Conservation (phyloP, 1,140 invertebrate genomes). For the Gonatopus flavifemur region DNA sequence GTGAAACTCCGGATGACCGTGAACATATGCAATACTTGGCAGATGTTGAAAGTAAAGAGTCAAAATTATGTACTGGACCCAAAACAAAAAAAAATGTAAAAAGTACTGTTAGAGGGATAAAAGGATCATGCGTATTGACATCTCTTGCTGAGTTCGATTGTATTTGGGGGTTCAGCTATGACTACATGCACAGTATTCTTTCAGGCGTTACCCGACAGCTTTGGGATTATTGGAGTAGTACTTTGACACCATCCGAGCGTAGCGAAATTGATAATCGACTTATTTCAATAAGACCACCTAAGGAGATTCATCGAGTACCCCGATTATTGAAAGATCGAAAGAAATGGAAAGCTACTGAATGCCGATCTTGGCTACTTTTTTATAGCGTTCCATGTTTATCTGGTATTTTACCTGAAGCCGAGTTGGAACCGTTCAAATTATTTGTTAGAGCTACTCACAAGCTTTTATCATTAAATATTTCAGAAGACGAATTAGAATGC, state of each 20-base stretch:
- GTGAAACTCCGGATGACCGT: not conserved
- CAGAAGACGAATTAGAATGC: slow-evolving; percentile 5
- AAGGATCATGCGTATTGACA: slow-evolving; percentile 6
- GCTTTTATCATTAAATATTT: slow-evolving; percentile 9
- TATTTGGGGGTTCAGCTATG: not conserved
- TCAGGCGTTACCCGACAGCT: not conserved
- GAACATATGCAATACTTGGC: slow-evolving; percentile 5
- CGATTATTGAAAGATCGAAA: slow-evolving; percentile 10
- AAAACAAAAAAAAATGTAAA: not conserved
- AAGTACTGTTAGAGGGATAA: too few relatives aligned
- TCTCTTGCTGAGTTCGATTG: slow-evolving; percentile 4
- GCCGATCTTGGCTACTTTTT: slow-evolving; percentile 21
- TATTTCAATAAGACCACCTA: not conserved
- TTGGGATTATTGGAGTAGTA: not conserved
- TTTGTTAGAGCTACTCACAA: slow-evolving; percentile 17
- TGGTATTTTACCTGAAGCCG: slow-evolving; percentile 11
- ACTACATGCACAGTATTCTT: not conserved
- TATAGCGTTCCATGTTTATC: slow-evolving; percentile 22
- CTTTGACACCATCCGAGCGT: too few relatives aligned
- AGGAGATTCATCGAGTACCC: not conserved
- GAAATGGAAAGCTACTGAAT: slow-evolving; percentile 22
- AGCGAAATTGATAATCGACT: too few relatives aligned
- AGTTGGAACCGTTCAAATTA: slow-evolving; percentile 13
- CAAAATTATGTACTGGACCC: not conserved
- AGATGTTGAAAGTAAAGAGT: slow-evolving; percentile 3